These are phyloP conservation scores for Macrostomum lignano DNA, from an alignment of 1,140 invertebrate species.

Conservation along the genomic window DNA sequence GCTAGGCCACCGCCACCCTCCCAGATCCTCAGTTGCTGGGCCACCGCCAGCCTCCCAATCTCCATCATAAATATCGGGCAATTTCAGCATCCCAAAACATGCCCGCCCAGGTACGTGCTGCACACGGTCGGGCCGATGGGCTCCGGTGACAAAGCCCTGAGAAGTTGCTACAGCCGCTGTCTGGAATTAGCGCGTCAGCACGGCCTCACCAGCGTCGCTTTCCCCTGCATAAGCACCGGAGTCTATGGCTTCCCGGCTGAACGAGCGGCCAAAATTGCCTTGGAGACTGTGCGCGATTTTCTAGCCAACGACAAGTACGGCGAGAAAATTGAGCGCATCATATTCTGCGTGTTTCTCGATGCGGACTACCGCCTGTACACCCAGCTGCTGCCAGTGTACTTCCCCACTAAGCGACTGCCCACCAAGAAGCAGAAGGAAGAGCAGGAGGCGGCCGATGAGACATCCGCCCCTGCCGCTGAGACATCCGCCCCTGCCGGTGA, in stretches of 20 bases:
- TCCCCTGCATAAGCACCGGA: slow-evolving; percentile 58
- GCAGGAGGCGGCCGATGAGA: too few relatives aligned
- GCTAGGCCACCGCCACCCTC: too few relatives aligned
- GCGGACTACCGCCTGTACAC: slow-evolving; percentile 44
- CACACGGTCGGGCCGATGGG: slow-evolving; percentile 63
- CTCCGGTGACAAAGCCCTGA: slow-evolving; percentile 36
- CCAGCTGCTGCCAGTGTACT: slow-evolving; percentile 40
- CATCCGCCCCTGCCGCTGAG: too few relatives aligned
- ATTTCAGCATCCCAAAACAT: too few relatives aligned
- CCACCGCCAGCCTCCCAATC: too few relatives aligned
- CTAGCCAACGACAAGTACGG: slow-evolving; percentile 34
- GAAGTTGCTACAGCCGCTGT: slow-evolving; percentile 40
- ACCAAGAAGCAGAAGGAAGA: too few relatives aligned
- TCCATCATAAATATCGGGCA: too few relatives aligned
- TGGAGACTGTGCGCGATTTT: slow-evolving; percentile 37
- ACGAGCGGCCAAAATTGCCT: slow-evolving; percentile 41
- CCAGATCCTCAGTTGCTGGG: too few relatives aligned
- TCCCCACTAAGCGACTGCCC: too few relatives aligned
- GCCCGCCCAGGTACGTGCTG: too few relatives aligned
- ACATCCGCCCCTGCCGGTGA: too few relatives aligned
- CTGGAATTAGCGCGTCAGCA: slow-evolving; percentile 35
- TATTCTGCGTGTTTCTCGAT: slow-evolving; percentile 49
- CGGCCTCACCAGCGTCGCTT: slow-evolving; percentile 37
- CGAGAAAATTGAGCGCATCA: slow-evolving; percentile 34
- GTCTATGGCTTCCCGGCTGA: slow-evolving; percentile 51